Evolutionary conservation across 2,888 invertebrate genomes (phyloP).

Genomic region (Clistopyga incitator): DNA sequence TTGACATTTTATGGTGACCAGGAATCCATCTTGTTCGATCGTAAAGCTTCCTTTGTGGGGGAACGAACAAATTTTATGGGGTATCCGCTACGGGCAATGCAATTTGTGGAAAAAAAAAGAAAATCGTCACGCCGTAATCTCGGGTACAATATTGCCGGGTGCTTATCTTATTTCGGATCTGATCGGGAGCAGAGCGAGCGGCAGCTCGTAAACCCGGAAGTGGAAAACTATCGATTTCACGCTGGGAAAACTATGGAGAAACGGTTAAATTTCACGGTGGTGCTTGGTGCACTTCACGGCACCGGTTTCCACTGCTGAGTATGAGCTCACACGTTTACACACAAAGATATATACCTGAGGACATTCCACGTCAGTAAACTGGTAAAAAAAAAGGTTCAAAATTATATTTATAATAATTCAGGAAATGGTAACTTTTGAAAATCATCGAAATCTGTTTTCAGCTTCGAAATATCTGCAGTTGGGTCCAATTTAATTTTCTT

Average conservation of each 20-base stretch:
- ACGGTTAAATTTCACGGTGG: constrained; percentile 48
- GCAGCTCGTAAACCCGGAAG: constrained; percentile 40
- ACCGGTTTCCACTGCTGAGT: not conserved
- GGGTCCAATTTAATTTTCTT: too few relatives aligned
- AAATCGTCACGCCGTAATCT: constrained; percentile 32
- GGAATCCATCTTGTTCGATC: too few relatives aligned
- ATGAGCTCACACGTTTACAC: not conserved
- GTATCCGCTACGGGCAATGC: not conserved
- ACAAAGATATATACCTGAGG: not conserved
- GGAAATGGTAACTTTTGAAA: too few relatives aligned
- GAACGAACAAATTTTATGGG: not conserved
- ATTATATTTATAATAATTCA: too few relatives aligned
- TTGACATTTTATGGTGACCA: too few relatives aligned
- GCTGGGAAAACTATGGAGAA: constrained; percentile 24
- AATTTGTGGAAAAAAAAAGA: constrained; percentile 29
- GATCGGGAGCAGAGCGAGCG: constrained; percentile 10
- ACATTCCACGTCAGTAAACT: too few relatives aligned
- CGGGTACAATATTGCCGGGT: constrained; percentile 10
- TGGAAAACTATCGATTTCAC: constrained; percentile 55
- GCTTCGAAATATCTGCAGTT: too few relatives aligned
- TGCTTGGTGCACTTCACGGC: constrained; percentile 3
- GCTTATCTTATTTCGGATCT: constrained; percentile 39
- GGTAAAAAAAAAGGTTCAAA: too few relatives aligned
- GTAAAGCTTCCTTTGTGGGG: not conserved
- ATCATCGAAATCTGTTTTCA: too few relatives aligned